Base-by-base conservation (phyloP, 2,888 invertebrate genomes). In the Parnassius smintheus region DNA sequence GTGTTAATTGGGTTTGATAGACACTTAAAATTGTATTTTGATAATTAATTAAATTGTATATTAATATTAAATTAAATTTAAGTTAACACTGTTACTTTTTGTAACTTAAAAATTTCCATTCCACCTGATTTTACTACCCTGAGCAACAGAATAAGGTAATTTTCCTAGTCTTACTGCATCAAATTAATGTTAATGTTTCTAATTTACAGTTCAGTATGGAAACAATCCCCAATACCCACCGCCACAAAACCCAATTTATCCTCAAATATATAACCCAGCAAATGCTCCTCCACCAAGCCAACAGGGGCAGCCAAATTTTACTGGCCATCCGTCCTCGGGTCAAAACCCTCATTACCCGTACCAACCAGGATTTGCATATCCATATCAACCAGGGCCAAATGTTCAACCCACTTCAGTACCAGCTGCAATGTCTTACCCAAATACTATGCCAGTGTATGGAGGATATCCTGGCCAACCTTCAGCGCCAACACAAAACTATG, bases 121-220 rank as follows among this genome's bases (percentile, higher is more conserved):
- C 35, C 7, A 35, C 35, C 35, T 35, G 7, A 35, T 35, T 25
- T 25, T 25, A 2, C 25, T 25, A 25, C 25, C 25, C 3, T 25
- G 3, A 25, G 25, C 25, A 25, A 25, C 25, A 25, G 25, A 25
- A 25, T 25, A 25, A 4, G 3, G 25, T 25, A 0, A 25, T 55
- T 50, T 49, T 35, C 44, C 51, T 45, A 41, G 50, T 51, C 44
- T 22, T 46, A 45, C 11, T 61, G 50, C 55, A 35, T 12, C 1
- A n/a, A 46, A 10, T 2, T 45, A 45, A 46, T 11, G 7, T n/a
- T n/a, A 3, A 46, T n/a, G n/a, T 49, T 13, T 13, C 35, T 59
- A 83, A 84, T 67, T 78, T 49, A 10, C 61, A 89, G 88, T 82
- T 78, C 86, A 86, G 2, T 82, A 85, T 67, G 82, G 77, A 54